A percentile compares a stretch with the other conserved stretches of the same genome.
Evolutionary conservation across 1,140 invertebrate genomes (phyloP).

Genomic region (Riptortus pedestris): DNA sequence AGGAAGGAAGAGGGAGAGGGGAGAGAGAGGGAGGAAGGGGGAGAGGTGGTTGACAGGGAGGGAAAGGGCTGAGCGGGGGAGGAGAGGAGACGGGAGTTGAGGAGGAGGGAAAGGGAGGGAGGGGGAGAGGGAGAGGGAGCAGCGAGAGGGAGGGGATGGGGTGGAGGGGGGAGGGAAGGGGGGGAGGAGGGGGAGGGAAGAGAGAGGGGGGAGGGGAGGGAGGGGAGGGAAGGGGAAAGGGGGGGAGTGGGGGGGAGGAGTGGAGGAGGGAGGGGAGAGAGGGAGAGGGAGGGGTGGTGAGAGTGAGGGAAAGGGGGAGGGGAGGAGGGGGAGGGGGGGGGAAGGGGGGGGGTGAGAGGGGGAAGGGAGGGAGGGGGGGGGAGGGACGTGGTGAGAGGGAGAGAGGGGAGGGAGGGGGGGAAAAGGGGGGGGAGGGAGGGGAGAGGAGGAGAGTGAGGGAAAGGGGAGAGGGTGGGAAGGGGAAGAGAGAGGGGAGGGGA

Average conservation of each 20-base stretch:
- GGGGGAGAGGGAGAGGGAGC: neutral
- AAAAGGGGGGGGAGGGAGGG: neutral
- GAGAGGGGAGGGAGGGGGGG: neutral
- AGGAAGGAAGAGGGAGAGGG: neutral
- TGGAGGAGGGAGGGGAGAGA: neutral
- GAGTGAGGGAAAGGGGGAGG: neutral
- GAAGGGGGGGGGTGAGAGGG: neutral
- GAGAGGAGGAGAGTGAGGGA: neutral
- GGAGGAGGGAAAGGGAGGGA: neutral
- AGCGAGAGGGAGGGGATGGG: neutral
- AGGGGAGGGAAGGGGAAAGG: neutral
- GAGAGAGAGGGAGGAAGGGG: neutral
- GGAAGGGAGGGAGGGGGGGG: neutral
- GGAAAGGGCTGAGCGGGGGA: neutral
- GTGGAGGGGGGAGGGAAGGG: neutral
- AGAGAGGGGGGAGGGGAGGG: neutral
- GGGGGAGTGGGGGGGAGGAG: neutral
- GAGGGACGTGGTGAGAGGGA: neutral
- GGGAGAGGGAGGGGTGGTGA: neutral
- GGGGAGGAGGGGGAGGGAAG: neutral
- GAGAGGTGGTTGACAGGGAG: neutral
- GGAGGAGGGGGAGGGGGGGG: neutral
- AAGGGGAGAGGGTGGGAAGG: conserved; percentile 24
- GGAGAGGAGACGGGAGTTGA: neutral
- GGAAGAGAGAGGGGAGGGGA: neutral